Base-by-base conservation (phyloP, 2,113 vertebrate species). In the Rhizomys pruinosus region DNA sequence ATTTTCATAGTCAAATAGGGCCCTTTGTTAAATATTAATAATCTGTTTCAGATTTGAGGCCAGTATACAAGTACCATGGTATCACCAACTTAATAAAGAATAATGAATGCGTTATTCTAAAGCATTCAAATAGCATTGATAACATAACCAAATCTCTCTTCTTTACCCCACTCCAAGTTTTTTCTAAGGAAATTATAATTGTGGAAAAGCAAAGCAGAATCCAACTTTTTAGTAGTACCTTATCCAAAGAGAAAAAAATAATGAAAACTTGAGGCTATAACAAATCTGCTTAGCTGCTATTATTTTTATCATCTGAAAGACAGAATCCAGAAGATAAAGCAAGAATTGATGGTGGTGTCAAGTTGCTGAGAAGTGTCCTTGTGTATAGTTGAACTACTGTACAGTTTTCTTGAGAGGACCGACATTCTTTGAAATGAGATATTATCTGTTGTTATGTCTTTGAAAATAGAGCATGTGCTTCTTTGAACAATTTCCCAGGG, bases 221-320 rank as follows among this genome's bases (percentile, higher is more conserved):
- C 59, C 44, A 92, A 69, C n/a, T 8, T 29, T 87, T 61, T 42
- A 80, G 13, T 82, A 81, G 15, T 91, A 84, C 19, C 93, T 84
- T 85, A 77, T 73, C 9, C 29, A 63, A 22, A 68, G 37, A 89
- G 22, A 76, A 32, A 77, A 73, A 84, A 47, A 92, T 79, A n/a
- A 76, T 63, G 44, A 64, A 64, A 95, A 77, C 61, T 88, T 69
- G 63, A 79, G 71, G 2, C 64, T 68, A 63, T 89, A 93, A 89
- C 52, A 68, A 78, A 92, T 89, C 16, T 94, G 47, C 47, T 94
- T 93, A 82, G 59, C 64, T 87, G 44, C 34, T 84, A 82, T 95
- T 95, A 82, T 86, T 94, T 94, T 81, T 93, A 89, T 93, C 69
- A 39, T 39, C 77, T 82, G 72, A 93, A 96, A 95, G 44, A 86